Percentiles rank a stretch among this genome's conserved stretches.
Evolutionary conservation across 2,113 vertebrate genomes (phyloP).

Genomic region (Microcebus lehilahytsara): DNA sequence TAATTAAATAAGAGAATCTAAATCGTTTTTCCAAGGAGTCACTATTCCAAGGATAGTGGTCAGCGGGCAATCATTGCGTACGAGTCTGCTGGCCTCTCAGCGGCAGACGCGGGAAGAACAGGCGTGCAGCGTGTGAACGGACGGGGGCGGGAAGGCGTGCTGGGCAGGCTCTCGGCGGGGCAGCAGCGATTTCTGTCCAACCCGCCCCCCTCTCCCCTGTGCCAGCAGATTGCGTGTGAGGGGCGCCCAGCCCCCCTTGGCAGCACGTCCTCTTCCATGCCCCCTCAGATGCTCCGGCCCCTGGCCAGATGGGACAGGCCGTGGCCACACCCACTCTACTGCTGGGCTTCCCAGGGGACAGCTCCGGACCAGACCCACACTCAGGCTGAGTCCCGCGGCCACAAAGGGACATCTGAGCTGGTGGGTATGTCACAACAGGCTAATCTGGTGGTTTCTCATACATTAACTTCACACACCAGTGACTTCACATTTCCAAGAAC

Average conservation of each 20-base stretch:
- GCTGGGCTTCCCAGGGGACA: not conserved
- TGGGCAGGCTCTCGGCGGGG: not conserved
- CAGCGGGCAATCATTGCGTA: not conserved
- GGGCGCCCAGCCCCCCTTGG: not conserved
- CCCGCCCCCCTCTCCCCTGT: no score
- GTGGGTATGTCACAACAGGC: not conserved
- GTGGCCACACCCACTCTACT: not conserved
- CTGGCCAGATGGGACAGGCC: rapidly evolving
- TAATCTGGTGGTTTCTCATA: not conserved
- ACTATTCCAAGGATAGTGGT: no score
- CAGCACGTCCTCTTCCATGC: no score
- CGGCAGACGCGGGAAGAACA: not conserved
- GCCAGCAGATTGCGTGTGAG: not conserved
- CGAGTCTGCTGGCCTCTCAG: no score
- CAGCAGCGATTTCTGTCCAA: not conserved
- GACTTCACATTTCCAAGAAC: not conserved
- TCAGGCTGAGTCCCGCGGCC: not conserved
- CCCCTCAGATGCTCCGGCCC: not conserved
- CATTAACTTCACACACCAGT: not conserved
- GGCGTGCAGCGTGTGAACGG: not conserved
- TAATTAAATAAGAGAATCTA: not conserved
- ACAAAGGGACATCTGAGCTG: not conserved
- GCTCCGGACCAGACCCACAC: not conserved
- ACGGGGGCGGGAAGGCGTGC: no score
- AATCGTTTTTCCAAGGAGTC: not conserved